These are phyloP conservation scores for Hemibagrus wyckioides DNA, from an alignment of 2,113 vertebrate genomes.

Conservation along the genomic window DNA sequence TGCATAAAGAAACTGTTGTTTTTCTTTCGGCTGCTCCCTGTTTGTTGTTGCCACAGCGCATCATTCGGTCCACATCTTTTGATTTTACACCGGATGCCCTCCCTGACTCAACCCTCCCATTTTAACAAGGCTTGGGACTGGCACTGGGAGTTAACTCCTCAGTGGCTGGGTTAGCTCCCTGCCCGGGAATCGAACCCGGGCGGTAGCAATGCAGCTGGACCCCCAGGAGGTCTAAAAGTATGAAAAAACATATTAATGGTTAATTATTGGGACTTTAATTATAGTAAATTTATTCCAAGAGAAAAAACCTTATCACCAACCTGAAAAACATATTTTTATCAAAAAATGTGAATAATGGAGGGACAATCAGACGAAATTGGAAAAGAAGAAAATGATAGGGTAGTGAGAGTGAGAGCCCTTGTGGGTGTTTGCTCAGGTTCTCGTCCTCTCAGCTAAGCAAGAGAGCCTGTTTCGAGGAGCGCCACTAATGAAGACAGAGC, in stretches of 20 bases:
- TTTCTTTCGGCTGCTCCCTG: no score
- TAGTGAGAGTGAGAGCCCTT: slow-evolving; percentile 31
- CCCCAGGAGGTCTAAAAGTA: no score
- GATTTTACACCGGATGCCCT: no score
- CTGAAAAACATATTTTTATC: not conserved
- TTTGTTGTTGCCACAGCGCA: no score
- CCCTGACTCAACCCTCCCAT: no score
- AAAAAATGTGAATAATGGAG: not conserved
- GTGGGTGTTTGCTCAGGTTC: slow-evolving; percentile 32
- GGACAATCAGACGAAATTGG: not conserved
- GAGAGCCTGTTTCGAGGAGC: slow-evolving; percentile 46
- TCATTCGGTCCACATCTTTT: no score
- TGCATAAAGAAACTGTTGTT: not conserved
- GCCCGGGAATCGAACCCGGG: no score
- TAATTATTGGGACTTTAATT: not conserved
- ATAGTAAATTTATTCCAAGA: not conserved
- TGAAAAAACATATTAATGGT: not conserved
- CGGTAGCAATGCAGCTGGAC: no score
- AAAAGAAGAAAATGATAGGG: not conserved
- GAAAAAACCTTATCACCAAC: not conserved
- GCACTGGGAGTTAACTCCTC: no score
- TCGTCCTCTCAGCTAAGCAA: slow-evolving; percentile 41
- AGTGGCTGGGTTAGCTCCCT: no score
- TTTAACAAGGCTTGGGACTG: no score
- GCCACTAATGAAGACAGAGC: slow-evolving; percentile 54